Conservation (phyloP, 2,113 vertebrate species). For the Donacobius atricapilla region DNA sequence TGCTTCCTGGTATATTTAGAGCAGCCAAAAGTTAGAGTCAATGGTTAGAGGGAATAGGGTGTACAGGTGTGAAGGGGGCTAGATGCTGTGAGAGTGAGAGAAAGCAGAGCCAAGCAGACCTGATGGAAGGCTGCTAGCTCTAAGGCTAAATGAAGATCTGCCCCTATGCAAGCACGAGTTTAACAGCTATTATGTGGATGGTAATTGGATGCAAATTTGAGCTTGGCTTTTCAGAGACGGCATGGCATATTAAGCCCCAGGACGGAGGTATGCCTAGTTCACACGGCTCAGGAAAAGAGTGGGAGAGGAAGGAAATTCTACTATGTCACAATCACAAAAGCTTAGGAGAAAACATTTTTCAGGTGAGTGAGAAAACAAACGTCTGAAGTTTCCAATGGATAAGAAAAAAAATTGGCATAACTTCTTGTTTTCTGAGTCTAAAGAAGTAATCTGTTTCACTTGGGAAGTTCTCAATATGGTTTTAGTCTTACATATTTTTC, state of each 20-base stretch:
- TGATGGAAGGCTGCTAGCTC: background rate
- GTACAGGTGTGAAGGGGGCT: accelerated
- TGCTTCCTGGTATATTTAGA: background rate
- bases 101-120: background rate
- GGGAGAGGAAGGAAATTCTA: slow-evolving; percentile 1
- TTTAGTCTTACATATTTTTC: background rate
- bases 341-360: background rate
- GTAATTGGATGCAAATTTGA: background rate
- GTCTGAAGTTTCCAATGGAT: slow-evolving; percentile 9
- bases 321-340: background rate
- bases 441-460: background rate
- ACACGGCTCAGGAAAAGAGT: background rate
- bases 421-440: background rate
- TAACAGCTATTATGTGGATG: background rate
- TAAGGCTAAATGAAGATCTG: background rate
- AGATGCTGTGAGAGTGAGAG: background rate
- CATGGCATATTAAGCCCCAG: background rate
- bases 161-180: background rate
- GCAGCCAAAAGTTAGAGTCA: background rate
- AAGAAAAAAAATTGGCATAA: background rate
- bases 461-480: background rate
- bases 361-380: slow-evolving; percentile 21
- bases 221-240: background rate
- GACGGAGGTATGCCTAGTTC: background rate
- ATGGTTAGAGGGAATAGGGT: background rate